Conservation (phyloP, 1,140 invertebrate species). For the Teleopsis dalmanni region DNA sequence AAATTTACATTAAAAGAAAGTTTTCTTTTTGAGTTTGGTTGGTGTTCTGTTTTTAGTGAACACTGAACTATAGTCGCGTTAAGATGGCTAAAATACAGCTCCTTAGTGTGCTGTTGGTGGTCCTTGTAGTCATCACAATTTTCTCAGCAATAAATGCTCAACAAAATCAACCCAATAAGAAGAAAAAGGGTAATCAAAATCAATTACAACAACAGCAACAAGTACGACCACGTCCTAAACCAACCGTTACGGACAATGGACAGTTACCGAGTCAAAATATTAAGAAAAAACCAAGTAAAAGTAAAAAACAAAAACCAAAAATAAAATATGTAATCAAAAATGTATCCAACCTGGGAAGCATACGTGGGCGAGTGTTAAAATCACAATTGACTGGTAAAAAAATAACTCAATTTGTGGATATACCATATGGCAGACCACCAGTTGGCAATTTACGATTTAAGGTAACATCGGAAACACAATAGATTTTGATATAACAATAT, state of each 20-base stretch:
- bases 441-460: constrained; percentile 29
- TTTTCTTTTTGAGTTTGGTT: no score
- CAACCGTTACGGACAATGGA: neutral
- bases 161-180: neutral
- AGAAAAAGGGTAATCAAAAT: neutral
- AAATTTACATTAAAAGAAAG: no score
- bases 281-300: neutral
- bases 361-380: constrained; percentile 25
- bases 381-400: constrained; percentile 32
- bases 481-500: neutral
- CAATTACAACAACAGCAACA: constrained; percentile 2
- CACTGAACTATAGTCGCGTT: no score
- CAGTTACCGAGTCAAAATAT: neutral
- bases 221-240: neutral
- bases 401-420: constrained; percentile 35
- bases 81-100: constrained; percentile 6
- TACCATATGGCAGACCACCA: constrained; percentile 34
- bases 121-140: no score
- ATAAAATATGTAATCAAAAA: constrained; percentile 1
- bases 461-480: constrained; percentile 2
- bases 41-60: no score
- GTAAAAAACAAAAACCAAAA: neutral
- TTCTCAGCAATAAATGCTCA: neutral
- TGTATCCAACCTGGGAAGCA: constrained; percentile 27
- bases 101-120: neutral